Evolutionary conservation across 2,888 invertebrate species (phyloP).

Genomic region (Thyatira batis): DNA sequence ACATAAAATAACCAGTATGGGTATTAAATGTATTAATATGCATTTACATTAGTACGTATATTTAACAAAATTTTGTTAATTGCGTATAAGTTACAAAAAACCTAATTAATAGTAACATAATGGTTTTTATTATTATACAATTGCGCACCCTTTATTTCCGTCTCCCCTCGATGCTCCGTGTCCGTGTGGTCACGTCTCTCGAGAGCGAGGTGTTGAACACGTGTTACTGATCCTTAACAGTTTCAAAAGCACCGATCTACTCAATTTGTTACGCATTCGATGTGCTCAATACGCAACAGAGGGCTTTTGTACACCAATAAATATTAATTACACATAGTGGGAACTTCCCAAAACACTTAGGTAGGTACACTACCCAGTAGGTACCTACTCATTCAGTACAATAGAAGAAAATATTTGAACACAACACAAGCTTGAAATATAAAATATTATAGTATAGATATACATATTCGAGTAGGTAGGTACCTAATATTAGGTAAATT

Average conservation of each 20-base stretch:
- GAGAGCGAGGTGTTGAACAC: conserved; percentile 69
- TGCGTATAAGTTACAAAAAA: conserved; percentile 52
- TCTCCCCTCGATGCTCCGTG: conserved; percentile 45
- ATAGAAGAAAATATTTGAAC: background rate
- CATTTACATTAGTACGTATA: too few relatives aligned
- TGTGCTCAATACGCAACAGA: conserved; percentile 57
- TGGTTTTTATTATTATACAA: conserved; percentile 60
- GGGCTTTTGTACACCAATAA: conserved; percentile 50
- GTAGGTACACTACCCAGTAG: too few relatives aligned
- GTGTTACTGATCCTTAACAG: conserved; percentile 68
- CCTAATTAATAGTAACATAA: conserved; percentile 64
- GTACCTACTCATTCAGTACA: conserved; percentile 21
- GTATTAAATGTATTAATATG: too few relatives aligned
- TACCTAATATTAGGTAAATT: background rate
- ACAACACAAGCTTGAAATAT: background rate
- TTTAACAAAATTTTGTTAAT: conserved; percentile 24
- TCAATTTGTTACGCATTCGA: conserved; percentile 66
- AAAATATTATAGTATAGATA: too few relatives aligned
- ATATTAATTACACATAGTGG: conserved; percentile 39
- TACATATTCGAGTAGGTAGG: too few relatives aligned
- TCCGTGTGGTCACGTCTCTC: conserved; percentile 49
- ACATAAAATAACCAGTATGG: too few relatives aligned
- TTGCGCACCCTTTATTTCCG: conserved; percentile 51
- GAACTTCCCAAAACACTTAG: conserved; percentile 23
- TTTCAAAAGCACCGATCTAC: conserved; percentile 52